Evolutionary conservation across 2,113 vertebrate species (phyloP).

Genomic region (Ammodytes marinus): DNA sequence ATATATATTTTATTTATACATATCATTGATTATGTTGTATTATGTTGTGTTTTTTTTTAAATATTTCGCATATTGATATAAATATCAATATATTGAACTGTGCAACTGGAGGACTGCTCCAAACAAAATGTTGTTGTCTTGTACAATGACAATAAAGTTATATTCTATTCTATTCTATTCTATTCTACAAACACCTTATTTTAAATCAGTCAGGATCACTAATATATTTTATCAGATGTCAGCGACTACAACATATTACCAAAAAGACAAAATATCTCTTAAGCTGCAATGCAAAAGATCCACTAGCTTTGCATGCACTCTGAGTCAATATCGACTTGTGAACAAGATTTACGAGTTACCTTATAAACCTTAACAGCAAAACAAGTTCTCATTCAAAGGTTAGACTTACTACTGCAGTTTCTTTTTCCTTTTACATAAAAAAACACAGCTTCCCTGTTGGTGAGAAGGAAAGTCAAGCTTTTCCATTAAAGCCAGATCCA

Average conservation of each 20-base stretch:
- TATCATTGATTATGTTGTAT: too few species aligned
- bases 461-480: constrained; percentile 40
- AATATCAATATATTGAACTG: too few species aligned
- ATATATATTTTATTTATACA: too few species aligned
- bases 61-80: too few species aligned
- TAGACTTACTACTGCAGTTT: constrained; percentile 4
- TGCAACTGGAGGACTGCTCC: too few species aligned
- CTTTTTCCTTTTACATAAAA: constrained; percentile 38
- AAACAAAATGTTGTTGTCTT: too few species aligned
- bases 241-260: constrained; percentile 46
- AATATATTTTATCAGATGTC: constrained; percentile 50
- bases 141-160: too few species aligned
- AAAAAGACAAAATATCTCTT: constrained; percentile 34
- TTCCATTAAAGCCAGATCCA: constrained; percentile 62
- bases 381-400: constrained; percentile 42
- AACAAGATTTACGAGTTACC: constrained; percentile 41
- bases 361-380: constrained; percentile 62
- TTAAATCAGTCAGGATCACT: constrained; percentile 17
- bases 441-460: constrained; percentile 38
- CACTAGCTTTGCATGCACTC: constrained; percentile 20
- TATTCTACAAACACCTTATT: constrained; percentile 19
- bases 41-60: too few species aligned
- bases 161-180: too few species aligned
- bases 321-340: constrained; percentile 56
- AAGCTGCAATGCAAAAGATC: constrained; percentile 24